Evolutionary conservation across 2,113 vertebrate species (phyloP).

Genomic region (Neolamprologus falcicula): DNA sequence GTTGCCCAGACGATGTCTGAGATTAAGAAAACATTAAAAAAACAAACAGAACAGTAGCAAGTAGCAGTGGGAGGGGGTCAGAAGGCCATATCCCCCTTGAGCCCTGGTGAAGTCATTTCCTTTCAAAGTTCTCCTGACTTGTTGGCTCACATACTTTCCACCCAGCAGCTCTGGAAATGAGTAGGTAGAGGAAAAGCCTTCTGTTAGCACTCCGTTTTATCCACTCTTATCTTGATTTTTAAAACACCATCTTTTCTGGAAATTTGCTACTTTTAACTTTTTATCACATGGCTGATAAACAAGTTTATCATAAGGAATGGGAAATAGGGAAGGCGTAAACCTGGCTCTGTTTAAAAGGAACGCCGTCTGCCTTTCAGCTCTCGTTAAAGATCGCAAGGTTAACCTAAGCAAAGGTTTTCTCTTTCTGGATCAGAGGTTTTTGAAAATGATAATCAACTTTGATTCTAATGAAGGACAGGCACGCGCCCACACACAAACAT

Average conservation of each 20-base stretch:
- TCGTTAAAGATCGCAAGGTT: background rate
- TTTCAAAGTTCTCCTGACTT: conserved; percentile 17
- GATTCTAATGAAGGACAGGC: background rate
- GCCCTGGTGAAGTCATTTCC: conserved; percentile 57
- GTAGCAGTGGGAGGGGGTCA: conserved; percentile 18
- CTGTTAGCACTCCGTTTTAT: background rate
- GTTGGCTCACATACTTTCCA: conserved; percentile 23
- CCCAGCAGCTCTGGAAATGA: conserved; percentile 13
- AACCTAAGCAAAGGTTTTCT: background rate
- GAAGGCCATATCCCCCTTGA: conserved; percentile 1
- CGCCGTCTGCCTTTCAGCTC: background rate
- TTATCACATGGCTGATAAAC: background rate
- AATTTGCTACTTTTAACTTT: background rate
- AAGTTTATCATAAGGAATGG: background rate
- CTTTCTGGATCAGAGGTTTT: background rate
- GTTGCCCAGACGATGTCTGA: background rate
- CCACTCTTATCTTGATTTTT: background rate
- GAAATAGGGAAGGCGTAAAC: background rate
- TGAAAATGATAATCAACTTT: background rate
- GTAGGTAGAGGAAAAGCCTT: background rate
- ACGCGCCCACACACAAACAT: background rate
- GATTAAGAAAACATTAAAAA: background rate
- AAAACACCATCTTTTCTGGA: background rate
- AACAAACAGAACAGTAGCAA: conserved; percentile 28
- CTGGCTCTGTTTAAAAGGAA: background rate